Evolutionary conservation across 2,888 invertebrate species (phyloP).

Genomic region (Drosophila paramelanica): DNA sequence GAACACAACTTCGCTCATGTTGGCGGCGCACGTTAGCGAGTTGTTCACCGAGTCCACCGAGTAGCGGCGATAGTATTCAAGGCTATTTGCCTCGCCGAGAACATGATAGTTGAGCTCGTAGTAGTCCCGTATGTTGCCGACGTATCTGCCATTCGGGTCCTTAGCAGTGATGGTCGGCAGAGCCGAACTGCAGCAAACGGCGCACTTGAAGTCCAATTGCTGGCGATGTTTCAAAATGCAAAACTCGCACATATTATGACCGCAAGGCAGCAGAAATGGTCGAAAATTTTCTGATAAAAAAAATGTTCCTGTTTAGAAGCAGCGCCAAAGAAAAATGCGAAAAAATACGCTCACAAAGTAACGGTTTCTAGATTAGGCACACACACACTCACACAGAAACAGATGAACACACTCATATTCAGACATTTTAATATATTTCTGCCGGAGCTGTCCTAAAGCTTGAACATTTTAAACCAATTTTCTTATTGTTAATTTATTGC

Average conservation of each 20-base stretch:
- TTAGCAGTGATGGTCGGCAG: slow-evolving; percentile 43
- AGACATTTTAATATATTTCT: neutral
- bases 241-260: slow-evolving; percentile 89
- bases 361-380: slow-evolving; percentile 20
- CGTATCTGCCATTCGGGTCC: slow-evolving; percentile 6
- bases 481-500: neutral
- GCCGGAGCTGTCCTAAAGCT: neutral
- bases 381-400: slow-evolving; percentile 1
- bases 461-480: neutral
- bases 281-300: slow-evolving; percentile 55
- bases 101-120: slow-evolving; percentile 80
- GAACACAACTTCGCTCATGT: slow-evolving; percentile 14
- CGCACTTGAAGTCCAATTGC: slow-evolving; percentile 61
- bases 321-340: neutral
- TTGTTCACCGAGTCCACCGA: slow-evolving; percentile 44
- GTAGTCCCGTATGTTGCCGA: slow-evolving; percentile 33
- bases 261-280: slow-evolving; percentile 88
- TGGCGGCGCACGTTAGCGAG: slow-evolving; percentile 13
- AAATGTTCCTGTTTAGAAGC: slow-evolving; percentile 12
- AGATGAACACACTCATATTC: neutral
- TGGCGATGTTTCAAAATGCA: slow-evolving; percentile 85
- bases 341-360: slow-evolving; percentile 16
- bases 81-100: slow-evolving; percentile 68
- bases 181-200: slow-evolving; percentile 60
- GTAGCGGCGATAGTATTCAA: slow-evolving; percentile 51